These are phyloP conservation scores for Mystacornis crossleyi DNA, from an alignment of 2,113 vertebrate genomes.

Conservation along the genomic window DNA sequence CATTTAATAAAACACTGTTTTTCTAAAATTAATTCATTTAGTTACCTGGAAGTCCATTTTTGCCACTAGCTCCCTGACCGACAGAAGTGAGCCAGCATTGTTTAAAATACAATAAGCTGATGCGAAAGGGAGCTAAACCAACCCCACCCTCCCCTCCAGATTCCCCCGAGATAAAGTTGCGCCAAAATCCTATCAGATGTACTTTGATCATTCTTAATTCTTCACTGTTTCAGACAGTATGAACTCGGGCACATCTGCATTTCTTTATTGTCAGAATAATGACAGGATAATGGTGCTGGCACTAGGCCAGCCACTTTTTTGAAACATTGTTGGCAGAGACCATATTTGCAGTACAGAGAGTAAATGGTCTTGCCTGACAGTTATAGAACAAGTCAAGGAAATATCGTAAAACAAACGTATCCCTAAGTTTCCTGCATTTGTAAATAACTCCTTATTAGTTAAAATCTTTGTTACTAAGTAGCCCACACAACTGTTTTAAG, in stretches of 20 bases:
- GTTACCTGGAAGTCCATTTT: not conserved
- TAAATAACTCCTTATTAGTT: not conserved
- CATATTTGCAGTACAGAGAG: not conserved
- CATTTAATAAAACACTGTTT: not conserved
- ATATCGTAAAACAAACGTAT: not conserved
- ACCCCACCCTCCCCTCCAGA: not conserved
- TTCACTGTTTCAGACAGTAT: not conserved
- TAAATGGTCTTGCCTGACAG: not conserved
- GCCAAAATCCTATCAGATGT: conserved; percentile 26
- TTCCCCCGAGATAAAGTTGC: not conserved
- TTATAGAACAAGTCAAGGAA: conserved; percentile 14
- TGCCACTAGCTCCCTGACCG: not conserved
- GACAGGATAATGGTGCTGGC: conserved; percentile 45
- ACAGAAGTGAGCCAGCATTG: not conserved
- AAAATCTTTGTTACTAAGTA: not conserved
- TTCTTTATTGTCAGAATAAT: conserved; percentile 47
- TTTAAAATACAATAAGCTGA: not conserved
- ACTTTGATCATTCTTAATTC: conserved; percentile 21
- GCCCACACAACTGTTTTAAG: not conserved
- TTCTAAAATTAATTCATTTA: not conserved
- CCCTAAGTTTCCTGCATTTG: not conserved
- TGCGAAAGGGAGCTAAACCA: conserved; percentile 11
- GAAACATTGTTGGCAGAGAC: not conserved
- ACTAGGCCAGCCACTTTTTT: not conserved
- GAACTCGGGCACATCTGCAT: conserved; percentile 39